Percentiles rank a stretch among this genome's conserved stretches.
These are phyloP conservation scores for Meriones unguiculatus DNA, from an alignment of 2,113 vertebrate genomes.

Conservation along the genomic window DNA sequence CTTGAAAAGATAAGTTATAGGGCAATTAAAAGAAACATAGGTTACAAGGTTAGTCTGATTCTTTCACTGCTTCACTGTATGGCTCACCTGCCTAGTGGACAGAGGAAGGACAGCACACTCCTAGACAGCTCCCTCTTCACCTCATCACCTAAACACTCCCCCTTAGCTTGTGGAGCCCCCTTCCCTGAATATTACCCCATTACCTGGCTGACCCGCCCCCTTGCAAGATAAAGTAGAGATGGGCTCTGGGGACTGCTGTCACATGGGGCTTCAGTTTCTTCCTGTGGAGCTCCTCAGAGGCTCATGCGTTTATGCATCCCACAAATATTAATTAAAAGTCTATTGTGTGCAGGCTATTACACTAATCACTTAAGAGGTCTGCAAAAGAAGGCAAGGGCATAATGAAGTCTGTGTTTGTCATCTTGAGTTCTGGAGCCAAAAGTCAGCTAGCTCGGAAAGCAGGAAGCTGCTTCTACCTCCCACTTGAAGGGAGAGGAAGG, in stretches of 20 bases:
- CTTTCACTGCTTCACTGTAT: no score
- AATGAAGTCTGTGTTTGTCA: neutral
- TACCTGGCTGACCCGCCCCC: neutral
- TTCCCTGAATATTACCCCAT: fast-evolving
- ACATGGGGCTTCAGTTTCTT: neutral
- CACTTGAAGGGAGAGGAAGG: fast-evolving
- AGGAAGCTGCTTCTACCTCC: neutral
- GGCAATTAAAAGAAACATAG: no score
- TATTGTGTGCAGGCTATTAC: conserved; percentile 62
- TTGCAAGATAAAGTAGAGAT: neutral
- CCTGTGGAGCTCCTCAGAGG: fast-evolving
- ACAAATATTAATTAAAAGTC: conserved; percentile 68
- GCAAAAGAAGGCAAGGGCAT: neutral
- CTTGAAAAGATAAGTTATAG: no score
- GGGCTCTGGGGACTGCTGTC: neutral
- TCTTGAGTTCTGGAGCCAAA: neutral
- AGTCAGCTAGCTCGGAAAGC: neutral
- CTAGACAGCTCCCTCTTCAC: no score
- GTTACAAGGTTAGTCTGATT: no score
- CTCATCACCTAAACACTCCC: neutral
- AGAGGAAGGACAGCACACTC: neutral
- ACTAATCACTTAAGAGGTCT: conserved; percentile 56
- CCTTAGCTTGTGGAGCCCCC: neutral
- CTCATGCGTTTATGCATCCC: conserved; percentile 26
- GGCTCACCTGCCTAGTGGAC: neutral